phyloP scores from a whole-genome alignment of 2,888 invertebrate species.

The Cataglyphis albicans region DNA sequence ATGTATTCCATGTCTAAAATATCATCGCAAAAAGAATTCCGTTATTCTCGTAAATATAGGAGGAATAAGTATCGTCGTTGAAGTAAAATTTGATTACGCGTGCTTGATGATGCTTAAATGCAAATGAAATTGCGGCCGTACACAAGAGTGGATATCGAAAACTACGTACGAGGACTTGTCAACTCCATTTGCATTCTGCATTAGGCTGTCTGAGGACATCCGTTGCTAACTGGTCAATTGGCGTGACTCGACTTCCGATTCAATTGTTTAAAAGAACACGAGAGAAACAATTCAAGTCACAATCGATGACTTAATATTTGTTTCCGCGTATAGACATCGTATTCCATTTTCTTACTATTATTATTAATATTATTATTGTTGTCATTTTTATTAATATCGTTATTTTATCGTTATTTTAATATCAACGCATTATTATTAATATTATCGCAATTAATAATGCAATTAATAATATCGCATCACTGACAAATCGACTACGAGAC shows the following conservation, averaged over 20 bases:
- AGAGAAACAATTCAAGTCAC: conserved; percentile 46
- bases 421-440: conserved; percentile 33
- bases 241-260: conserved; percentile 53
- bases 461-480: conserved; percentile 39
- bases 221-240: conserved; percentile 54
- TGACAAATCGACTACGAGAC: conserved; percentile 21
- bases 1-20: conserved; percentile 29
- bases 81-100: conserved; percentile 41
- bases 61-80: conserved; percentile 46
- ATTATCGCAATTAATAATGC: conserved; percentile 34
- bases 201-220: conserved; percentile 53
- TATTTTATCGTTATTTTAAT: conserved; percentile 44
- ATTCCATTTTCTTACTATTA: conserved; percentile 29
- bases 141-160: conserved; percentile 15
- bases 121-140: conserved; percentile 27
- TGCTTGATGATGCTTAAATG: conserved; percentile 40
- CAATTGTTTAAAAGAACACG: conserved; percentile 42
- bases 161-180: conserved; percentile 2
- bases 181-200: conserved; percentile 46
- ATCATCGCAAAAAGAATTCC: conserved; percentile 61
- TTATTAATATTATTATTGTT: conserved; percentile 53
- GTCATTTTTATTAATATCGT: conserved; percentile 39
- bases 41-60: conserved; percentile 32
- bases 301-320: conserved; percentile 42
- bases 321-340: conserved; percentile 33